Conservation (phyloP, 2,797 vertebrate species). For the Cynodonichthys magdalenae region DNA sequence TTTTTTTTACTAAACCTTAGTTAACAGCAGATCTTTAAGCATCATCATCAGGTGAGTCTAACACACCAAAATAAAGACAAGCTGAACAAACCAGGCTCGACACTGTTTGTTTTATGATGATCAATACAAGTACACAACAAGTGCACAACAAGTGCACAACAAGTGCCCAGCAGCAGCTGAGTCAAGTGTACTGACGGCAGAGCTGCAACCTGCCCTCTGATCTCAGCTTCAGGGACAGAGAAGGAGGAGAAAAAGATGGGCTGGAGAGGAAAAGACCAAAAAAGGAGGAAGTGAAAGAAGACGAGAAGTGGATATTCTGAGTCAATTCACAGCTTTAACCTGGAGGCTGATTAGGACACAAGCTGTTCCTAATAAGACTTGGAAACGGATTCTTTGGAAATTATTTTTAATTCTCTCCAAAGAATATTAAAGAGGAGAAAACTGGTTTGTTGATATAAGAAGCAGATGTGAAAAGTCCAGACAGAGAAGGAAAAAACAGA, state of each 20-base stretch:
- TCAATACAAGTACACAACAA: constrained; percentile 30
- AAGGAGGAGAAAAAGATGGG: constrained; percentile 51
- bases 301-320: constrained; percentile 19
- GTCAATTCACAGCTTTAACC: constrained; percentile 33
- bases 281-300: constrained; percentile 59
- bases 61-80: neutral
- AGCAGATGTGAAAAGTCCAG: constrained; percentile 77
- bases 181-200: constrained; percentile 62
- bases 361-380: constrained; percentile 44
- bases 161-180: constrained; percentile 43
- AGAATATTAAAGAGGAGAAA: constrained; percentile 34
- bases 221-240: constrained; percentile 75
- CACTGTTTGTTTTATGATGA: constrained; percentile 2
- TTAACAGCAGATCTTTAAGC: neutral
- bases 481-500: constrained; percentile 19
- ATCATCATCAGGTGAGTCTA: neutral
- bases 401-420: constrained; percentile 36
- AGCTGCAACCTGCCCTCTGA: constrained; percentile 68
- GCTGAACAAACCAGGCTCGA: neutral
- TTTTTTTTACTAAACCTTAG: neutral
- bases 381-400: constrained; percentile 58
- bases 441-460: constrained; percentile 63
- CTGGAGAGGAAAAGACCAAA: constrained; percentile 63
- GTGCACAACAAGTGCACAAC: neutral
- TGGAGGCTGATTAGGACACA: constrained; percentile 28